phyloP scores from a whole-genome alignment of 2,113 vertebrate genomes.

The Proterorhinus semilunaris region DNA sequence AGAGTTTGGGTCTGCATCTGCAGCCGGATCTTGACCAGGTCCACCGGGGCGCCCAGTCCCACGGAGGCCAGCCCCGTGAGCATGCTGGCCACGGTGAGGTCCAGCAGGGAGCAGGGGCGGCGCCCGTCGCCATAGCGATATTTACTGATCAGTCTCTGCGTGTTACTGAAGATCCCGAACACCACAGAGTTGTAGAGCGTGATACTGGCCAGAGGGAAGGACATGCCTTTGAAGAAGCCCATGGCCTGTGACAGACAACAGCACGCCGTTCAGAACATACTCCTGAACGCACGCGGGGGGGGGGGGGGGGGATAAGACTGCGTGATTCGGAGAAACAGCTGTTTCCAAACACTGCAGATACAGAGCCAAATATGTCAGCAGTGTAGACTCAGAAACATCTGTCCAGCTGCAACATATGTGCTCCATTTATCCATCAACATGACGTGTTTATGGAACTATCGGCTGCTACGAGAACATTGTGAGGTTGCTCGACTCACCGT shows the following conservation, averaged over 20 bases:
- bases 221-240: conserved; percentile 97
- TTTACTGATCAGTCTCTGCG: conserved; percentile 80
- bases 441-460: neutral
- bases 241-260: conserved; percentile 68
- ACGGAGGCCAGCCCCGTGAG: conserved; percentile 84
- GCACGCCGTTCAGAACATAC: too few species aligned
- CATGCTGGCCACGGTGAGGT: conserved; percentile 84
- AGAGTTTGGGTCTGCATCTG: conserved; percentile 90
- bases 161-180: conserved; percentile 91
- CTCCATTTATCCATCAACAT: too few species aligned
- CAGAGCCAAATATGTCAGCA: too few species aligned
- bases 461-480: too few species aligned
- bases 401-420: too few species aligned
- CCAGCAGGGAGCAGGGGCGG: conserved; percentile 62
- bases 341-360: too few species aligned
- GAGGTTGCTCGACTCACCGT: conserved; percentile 75
- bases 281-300: too few species aligned
- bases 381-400: too few species aligned
- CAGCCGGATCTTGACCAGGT: conserved; percentile 94
- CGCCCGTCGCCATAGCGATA: conserved; percentile 67
- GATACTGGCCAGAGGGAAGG: conserved; percentile 91
- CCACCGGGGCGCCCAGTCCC: conserved; percentile 85
- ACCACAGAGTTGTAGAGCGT: conserved; percentile 91
- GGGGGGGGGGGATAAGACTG: too few species aligned
- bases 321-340: too few species aligned